A percentile compares a stretch with the other conserved stretches of the same genome.
phyloP scores from a whole-genome alignment of 2,797 vertebrate species.

The Gymnothorax reevesii region DNA sequence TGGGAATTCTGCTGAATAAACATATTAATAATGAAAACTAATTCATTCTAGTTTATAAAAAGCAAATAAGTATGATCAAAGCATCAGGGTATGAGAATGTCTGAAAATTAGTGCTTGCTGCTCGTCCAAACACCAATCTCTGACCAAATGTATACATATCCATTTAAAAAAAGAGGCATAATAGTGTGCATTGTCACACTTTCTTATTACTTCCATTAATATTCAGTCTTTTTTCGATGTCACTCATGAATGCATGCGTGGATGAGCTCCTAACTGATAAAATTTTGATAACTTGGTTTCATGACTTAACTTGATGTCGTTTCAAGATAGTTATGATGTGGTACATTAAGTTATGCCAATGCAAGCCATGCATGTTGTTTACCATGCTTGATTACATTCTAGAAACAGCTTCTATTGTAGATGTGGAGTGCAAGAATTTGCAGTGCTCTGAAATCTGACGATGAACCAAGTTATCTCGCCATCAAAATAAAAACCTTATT shows the following conservation, averaged over 20 bases:
- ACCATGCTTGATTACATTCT: not conserved
- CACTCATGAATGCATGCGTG: not conserved
- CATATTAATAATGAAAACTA: not conserved
- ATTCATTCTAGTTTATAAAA: constrained; percentile 45
- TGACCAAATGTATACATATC: constrained; percentile 64
- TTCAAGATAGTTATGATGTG: not conserved
- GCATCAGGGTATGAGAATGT: constrained; percentile 49
- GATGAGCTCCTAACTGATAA: too few species aligned
- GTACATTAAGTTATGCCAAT: not conserved
- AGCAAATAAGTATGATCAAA: constrained; percentile 37
- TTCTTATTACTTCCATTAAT: constrained; percentile 8
- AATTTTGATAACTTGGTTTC: not conserved
- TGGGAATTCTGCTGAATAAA: not conserved
- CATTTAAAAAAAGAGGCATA: not conserved
- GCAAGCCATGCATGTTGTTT: not conserved
- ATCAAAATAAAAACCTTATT: not conserved
- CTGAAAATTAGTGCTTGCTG: constrained; percentile 53
- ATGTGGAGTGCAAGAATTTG: not conserved
- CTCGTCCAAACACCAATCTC: constrained; percentile 59
- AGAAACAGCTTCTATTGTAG: not conserved
- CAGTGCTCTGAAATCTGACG: not conserved
- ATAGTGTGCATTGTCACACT: constrained; percentile 3
- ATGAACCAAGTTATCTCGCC: not conserved
- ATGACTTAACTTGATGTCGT: not conserved
- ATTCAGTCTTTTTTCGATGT: not conserved